These are phyloP conservation scores for Abramis brama DNA, from an alignment of 2,113 vertebrate species.

Conservation along the genomic window DNA sequence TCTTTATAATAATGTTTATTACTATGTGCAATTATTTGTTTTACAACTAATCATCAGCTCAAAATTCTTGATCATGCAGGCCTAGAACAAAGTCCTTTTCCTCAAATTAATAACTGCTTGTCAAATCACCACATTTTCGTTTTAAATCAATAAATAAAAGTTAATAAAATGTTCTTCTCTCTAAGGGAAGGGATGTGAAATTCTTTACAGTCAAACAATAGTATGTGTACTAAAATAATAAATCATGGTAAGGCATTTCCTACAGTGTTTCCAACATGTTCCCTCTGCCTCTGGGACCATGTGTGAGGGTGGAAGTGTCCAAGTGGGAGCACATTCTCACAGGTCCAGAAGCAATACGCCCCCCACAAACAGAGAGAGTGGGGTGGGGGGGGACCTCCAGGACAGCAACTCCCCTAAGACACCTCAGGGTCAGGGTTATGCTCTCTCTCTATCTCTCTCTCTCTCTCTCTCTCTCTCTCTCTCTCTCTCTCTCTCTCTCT, in stretches of 20 bases:
- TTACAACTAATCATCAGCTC: not conserved
- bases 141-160: not conserved
- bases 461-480: not conserved
- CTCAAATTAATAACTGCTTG: not conserved
- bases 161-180: not conserved
- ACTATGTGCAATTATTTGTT: not conserved
- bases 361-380: slow-evolving; percentile 47
- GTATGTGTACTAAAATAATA: slow-evolving; percentile 6
- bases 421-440: slow-evolving; percentile 68
- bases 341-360: slow-evolving; percentile 56
- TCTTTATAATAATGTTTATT: not conserved
- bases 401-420: slow-evolving; percentile 42
- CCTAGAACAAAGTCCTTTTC: not conserved
- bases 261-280: not conserved
- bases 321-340: slow-evolving; percentile 66
- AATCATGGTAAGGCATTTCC: slow-evolving; percentile 26
- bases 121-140: not conserved
- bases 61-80: not conserved
- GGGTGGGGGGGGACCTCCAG: slow-evolving; percentile 20
- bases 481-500: too few species aligned
- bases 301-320: slow-evolving; percentile 53
- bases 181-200: not conserved
- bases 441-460: slow-evolving; percentile 50
- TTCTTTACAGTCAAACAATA: slow-evolving; percentile 1
- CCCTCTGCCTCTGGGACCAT: slow-evolving; percentile 9